Percentiles rank a stretch among this genome's conserved stretches.
Evolutionary conservation across 1,140 invertebrate genomes (phyloP).

Genomic region (Penaeus indicus): DNA sequence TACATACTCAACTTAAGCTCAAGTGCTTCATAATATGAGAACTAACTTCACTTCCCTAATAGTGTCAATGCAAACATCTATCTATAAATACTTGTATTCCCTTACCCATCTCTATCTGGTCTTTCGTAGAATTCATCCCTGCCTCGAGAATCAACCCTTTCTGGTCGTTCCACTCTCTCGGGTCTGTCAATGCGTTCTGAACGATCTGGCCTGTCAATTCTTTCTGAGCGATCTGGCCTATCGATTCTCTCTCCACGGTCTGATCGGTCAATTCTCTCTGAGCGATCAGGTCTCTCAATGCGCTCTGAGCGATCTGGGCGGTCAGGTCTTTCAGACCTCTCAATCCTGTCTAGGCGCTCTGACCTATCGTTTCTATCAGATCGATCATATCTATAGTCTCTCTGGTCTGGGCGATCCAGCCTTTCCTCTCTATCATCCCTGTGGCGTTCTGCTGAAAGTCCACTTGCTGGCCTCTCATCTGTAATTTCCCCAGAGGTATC

Average conservation of each 20-base stretch:
- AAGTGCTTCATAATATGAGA: too few species aligned
- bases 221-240: conserved; percentile 2
- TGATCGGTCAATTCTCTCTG: not conserved
- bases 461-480: conserved; percentile 52
- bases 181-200: conserved; percentile 37
- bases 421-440: conserved; percentile 44
- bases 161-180: conserved; percentile 8
- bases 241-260: not conserved
- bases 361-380: conserved; percentile 16
- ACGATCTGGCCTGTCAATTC: conserved; percentile 42
- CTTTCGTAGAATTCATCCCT: conserved; percentile 53
- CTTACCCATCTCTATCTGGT: conserved; percentile 58
- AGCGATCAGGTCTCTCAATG: not conserved
- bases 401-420: conserved; percentile 32
- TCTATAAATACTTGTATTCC: not conserved
- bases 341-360: conserved; percentile 16
- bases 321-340: not conserved
- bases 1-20: too few species aligned
- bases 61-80: not conserved
- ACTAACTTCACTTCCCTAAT: too few species aligned
- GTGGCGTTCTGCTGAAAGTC: conserved; percentile 50
- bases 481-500: conserved; percentile 51
- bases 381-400: conserved; percentile 15
- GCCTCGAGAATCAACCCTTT: conserved; percentile 32
- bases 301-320: not conserved